Conservation (phyloP, 2,888 invertebrate genomes). For the Thecocarcelia acutangulata region DNA sequence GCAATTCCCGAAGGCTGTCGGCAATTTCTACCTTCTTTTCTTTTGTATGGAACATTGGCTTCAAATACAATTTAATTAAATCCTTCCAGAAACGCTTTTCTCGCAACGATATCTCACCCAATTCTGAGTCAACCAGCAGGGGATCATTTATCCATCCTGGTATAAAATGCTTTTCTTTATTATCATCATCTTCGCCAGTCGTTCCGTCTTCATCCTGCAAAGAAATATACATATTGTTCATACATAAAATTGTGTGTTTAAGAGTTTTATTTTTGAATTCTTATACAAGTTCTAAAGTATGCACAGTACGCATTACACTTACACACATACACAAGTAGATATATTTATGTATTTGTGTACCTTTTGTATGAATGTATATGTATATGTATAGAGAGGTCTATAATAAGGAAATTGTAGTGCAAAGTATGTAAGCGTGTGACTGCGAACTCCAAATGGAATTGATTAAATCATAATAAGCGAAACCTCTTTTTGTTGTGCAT, state of each 20-base stretch:
- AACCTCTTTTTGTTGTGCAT: background rate
- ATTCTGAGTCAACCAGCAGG: conserved; percentile 85
- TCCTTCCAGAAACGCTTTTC: conserved; percentile 91
- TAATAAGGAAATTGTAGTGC: conserved; percentile 2
- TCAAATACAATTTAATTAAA: conserved; percentile 88
- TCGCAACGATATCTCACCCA: conserved; percentile 85
- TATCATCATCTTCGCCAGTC: conserved; percentile 43
- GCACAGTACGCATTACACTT: too few relatives aligned
- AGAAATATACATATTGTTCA: background rate
- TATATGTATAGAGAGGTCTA: too few relatives aligned
- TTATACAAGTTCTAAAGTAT: background rate
- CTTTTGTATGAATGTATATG: too few relatives aligned
- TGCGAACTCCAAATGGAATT: conserved; percentile 25
- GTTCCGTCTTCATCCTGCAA: conserved; percentile 62
- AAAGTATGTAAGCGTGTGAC: conserved; percentile 10
- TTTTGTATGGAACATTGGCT: conserved; percentile 87
- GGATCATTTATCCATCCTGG: conserved; percentile 87
- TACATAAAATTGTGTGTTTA: background rate
- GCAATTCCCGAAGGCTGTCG: conserved; percentile 81
- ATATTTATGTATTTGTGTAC: background rate
- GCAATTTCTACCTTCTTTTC: conserved; percentile 82
- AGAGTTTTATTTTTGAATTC: background rate
- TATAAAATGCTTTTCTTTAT: conserved; percentile 71
- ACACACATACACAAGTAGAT: too few relatives aligned
- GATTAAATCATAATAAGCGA: conserved; percentile 30